Evolutionary conservation across 2,797 vertebrate genomes (phyloP).

Genomic region (Periophthalmus magnuspinnatus): DNA sequence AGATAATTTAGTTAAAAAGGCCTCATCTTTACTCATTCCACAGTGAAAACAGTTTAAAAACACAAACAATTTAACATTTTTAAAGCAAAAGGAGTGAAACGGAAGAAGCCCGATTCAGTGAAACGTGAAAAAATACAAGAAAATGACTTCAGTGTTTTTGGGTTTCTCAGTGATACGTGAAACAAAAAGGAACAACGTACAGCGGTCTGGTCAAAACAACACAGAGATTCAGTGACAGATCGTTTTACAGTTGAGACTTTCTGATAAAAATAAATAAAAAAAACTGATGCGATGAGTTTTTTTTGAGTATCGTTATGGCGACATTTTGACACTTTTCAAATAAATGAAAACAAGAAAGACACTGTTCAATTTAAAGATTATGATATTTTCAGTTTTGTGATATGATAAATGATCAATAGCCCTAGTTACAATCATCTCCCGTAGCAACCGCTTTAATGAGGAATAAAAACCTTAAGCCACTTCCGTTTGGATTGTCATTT

Average conservation of each 20-base stretch:
- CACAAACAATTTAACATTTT: not conserved
- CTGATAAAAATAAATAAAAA: no score
- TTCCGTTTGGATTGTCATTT: constrained; percentile 8
- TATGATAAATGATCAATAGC: not conserved
- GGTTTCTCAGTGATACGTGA: not conserved
- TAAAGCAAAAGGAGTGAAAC: not conserved
- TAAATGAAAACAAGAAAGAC: no score
- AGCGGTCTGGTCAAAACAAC: not conserved
- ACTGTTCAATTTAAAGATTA: not conserved
- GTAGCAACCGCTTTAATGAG: not conserved
- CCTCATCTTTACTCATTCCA: not conserved
- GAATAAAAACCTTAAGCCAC: constrained; percentile 18
- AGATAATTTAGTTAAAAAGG: not conserved
- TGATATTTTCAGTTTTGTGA: not conserved
- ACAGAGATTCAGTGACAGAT: not conserved
- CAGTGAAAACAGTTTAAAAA: no score
- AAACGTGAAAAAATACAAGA: not conserved
- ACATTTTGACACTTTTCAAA: no score
- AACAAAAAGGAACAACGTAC: not conserved
- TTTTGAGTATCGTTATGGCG: not conserved
- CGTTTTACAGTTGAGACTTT: not conserved
- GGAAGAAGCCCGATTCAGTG: not conserved
- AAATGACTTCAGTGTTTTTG: not conserved
- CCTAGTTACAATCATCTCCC: not conserved
- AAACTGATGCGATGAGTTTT: not conserved